Evolutionary conservation across 2,113 vertebrate genomes (phyloP), one percentile per base, ranked within the genome.

Genomic region (Clarias magur): DNA sequence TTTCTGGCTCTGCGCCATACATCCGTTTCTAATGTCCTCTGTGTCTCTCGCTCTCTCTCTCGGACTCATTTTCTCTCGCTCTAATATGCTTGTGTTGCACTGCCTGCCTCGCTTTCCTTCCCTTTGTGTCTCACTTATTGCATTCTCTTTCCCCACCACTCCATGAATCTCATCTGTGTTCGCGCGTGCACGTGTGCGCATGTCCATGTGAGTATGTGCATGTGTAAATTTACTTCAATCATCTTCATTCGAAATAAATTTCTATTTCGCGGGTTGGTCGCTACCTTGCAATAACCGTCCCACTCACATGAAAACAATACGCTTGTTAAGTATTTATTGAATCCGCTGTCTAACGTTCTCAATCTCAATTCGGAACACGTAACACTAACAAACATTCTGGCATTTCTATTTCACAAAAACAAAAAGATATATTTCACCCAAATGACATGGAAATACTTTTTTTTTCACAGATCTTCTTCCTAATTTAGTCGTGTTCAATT

Each of bases 1-100:
- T 68, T 68, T 54, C 86, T 76, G 65, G 83, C 87, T 82, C 54
- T n/a, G 54, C 30, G 79, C 82, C 82, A 65, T 48, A 54, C 73
- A 30, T 84, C 57, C 75, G 9, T 80, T 85, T 81, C 59, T 87
- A 86, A 68, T 54, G 7, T 30, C 23, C 34, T 79, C n/a, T 25
- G 1, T 53, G 56, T 38, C 73, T 86, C 48, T 54, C 63, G 65
- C 67, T 84, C 72, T 79, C 75, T 11, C 3, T 86, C 60, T 86
- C 63, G 82, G 34, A 62, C 54, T 65, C 53, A 23, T 23, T 68
- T 27, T 83, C 54, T 72, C 11, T 30, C 16, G 68, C 82, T 65
- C 53, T 73, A 81, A 84, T 42, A n/a, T 48, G 7, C 48, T 78
- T 27, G 56, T 42, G 27, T 56, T 79, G 60, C 75, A 62, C 62